Evolutionary conservation across 2,113 vertebrate genomes (phyloP).

Genomic region (Percopsis transmontana): DNA sequence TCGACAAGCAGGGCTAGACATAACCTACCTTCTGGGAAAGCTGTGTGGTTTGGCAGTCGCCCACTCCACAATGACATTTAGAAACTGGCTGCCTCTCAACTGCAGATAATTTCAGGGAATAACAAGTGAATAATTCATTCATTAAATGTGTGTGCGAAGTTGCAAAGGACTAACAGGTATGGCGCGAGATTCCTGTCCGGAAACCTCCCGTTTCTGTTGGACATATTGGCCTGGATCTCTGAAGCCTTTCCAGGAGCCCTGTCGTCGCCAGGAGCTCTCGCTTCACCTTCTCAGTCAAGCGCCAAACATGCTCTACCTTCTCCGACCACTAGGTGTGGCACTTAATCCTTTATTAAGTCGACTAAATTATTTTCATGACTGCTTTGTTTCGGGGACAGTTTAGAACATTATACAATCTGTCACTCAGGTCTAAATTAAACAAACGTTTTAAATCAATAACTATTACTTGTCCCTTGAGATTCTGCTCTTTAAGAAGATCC

Average conservation of each 20-base stretch:
- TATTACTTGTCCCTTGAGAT: too few species aligned
- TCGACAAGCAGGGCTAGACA: neutral
- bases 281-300: neutral
- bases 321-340: slow-evolving; percentile 85
- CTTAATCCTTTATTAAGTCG: slow-evolving; percentile 81
- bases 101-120: slow-evolving; percentile 7
- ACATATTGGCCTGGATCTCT: too few species aligned
- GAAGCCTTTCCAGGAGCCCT: too few species aligned
- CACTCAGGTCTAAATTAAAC: too few species aligned
- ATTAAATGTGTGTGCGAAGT: neutral
- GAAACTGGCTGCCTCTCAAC: slow-evolving; percentile 26
- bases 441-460: too few species aligned
- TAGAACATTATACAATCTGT: too few species aligned
- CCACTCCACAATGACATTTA: slow-evolving; percentile 44
- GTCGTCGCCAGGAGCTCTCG: too few species aligned
- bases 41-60: slow-evolving; percentile 15
- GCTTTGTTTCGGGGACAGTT: neutral
- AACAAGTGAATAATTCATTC: neutral
- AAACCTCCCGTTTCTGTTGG: too few species aligned
- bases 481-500: too few species aligned
- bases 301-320: slow-evolving; percentile 71
- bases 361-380: slow-evolving; percentile 52
- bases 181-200: too few species aligned
- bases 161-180: too few species aligned
- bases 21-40: slow-evolving; percentile 17